Conservation (phyloP, 1,140 invertebrate genomes). For the Littorina saxatilis region DNA sequence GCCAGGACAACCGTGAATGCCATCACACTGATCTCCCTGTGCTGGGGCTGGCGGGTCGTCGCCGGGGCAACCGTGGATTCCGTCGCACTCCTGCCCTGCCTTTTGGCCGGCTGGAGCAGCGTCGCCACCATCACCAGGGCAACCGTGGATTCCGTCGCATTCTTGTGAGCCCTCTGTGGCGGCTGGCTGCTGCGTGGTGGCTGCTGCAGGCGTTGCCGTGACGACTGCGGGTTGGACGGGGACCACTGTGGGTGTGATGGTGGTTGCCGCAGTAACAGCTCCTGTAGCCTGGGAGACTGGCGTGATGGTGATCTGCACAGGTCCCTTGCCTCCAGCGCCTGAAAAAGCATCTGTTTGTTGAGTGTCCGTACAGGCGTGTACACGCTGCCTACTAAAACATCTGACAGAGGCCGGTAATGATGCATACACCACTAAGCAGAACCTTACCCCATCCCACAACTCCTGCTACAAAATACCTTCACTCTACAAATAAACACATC, state of each 20-base stretch:
- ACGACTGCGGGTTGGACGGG: constrained; percentile 32
- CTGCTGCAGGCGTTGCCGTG: constrained; percentile 33
- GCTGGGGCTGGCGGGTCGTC: constrained; percentile 40
- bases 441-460: no score
- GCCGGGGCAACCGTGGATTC: constrained; percentile 41
- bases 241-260: constrained; percentile 30
- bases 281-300: constrained; percentile 48
- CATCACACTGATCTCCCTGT: constrained; percentile 32
- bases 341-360: background rate
- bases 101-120: constrained; percentile 28
- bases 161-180: constrained; percentile 37
- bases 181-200: constrained; percentile 36
- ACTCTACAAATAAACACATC: no score
- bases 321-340: constrained; percentile 46
- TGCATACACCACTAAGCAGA: no score
- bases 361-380: no score
- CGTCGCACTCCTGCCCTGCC: constrained; percentile 38
- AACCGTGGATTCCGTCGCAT: constrained; percentile 46
- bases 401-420: no score
- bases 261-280: constrained; percentile 29
- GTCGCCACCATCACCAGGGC: constrained; percentile 46
- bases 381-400: no score
- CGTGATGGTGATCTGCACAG: constrained; percentile 66
- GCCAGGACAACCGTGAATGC: constrained; percentile 26
- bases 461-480: no score